Evolutionary conservation across 2,888 invertebrate species (phyloP).

Genomic region (Mesochorus sp.): DNA sequence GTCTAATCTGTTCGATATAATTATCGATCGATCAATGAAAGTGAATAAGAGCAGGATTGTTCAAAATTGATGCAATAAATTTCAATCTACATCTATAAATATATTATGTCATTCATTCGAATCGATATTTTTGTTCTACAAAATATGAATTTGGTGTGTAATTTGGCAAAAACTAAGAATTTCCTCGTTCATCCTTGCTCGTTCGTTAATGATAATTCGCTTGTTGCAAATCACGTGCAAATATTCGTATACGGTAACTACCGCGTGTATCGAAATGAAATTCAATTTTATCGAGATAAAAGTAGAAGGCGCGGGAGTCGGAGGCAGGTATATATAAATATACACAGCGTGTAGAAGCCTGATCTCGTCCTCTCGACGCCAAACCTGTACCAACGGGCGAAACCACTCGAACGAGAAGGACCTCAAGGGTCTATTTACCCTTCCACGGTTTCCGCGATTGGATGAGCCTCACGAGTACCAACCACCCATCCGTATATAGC

Average conservation of each 20-base stretch:
- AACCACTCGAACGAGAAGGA: constrained; percentile 56
- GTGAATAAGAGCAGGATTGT: too few relatives aligned
- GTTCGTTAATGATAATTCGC: too few relatives aligned
- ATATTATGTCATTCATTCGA: too few relatives aligned
- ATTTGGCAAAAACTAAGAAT: too few relatives aligned
- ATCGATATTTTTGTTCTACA: too few relatives aligned
- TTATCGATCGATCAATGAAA: too few relatives aligned
- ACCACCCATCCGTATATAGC: neutral
- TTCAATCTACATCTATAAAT: too few relatives aligned
- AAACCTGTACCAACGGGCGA: constrained; percentile 37
- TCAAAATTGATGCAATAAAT: too few relatives aligned
- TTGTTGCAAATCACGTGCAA: too few relatives aligned
- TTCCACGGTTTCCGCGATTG: constrained; percentile 59
- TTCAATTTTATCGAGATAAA: constrained; percentile 43
- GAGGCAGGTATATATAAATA: neutral
- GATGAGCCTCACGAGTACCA: constrained; percentile 35
- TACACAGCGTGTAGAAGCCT: neutral
- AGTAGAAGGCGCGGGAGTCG: neutral
- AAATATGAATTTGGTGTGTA: too few relatives aligned
- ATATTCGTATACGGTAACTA: neutral
- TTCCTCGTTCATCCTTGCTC: too few relatives aligned
- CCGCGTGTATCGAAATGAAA: constrained; percentile 38
- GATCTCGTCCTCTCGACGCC: constrained; percentile 32
- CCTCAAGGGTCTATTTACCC: constrained; percentile 60
- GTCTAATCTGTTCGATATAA: too few relatives aligned